Evolutionary conservation across 1,140 invertebrate genomes (phyloP).

Genomic region (Psilanteris sp.): DNA sequence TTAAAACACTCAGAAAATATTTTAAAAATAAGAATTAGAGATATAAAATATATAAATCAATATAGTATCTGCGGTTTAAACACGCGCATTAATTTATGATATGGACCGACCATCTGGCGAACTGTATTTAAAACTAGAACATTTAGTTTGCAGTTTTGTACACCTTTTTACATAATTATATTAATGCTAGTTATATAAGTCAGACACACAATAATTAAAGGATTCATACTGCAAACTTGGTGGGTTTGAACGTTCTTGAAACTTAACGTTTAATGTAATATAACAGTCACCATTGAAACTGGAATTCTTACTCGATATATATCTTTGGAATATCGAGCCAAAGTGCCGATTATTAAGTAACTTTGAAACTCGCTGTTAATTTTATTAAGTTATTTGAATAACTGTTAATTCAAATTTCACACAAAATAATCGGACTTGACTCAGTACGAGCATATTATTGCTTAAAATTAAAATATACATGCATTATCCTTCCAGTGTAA

Average conservation of each 20-base stretch:
- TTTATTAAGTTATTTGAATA: no score
- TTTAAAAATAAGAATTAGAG: conserved; percentile 1
- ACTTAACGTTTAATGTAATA: conserved; percentile 35
- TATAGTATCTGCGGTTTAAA: conserved; percentile 2
- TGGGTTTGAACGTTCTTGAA: conserved; percentile 47
- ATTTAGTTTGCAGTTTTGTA: conserved; percentile 44
- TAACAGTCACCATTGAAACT: conserved; percentile 28
- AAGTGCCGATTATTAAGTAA: no score
- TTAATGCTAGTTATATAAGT: conserved; percentile 52
- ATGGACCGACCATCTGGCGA: conserved; percentile 37
- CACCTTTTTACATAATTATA: conserved; percentile 48
- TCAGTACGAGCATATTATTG: conserved; percentile 20
- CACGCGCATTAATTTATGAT: conserved; percentile 31
- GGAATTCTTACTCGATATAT: conserved; percentile 1
- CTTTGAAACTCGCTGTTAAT: no score
- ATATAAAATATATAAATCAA: conserved; percentile 10
- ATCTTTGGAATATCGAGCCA: conserved; percentile 53
- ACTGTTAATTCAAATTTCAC: no score
- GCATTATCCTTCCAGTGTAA: conserved; percentile 5
- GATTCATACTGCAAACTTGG: conserved; percentile 47
- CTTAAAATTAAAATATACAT: conserved; percentile 29
- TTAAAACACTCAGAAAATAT: conserved; percentile 27
- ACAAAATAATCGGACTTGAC: conserved; percentile 27
- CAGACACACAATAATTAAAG: conserved; percentile 54
- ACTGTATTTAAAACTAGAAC: conserved; percentile 37